Conservation (phyloP, 2,888 invertebrate genomes). For the Acanthacorydalis orientalis region DNA sequence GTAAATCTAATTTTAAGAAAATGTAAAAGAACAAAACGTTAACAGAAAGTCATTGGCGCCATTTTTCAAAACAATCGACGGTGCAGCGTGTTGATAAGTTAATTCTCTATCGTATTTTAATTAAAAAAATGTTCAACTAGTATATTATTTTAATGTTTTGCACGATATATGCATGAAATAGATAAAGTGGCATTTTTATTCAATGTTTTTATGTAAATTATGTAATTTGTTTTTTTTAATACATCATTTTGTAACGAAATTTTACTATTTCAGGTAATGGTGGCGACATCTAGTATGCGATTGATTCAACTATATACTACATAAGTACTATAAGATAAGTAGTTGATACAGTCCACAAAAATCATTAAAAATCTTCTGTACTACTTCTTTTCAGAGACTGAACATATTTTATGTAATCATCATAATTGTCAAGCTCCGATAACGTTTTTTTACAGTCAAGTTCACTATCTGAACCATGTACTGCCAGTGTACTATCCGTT, state of each 20-base stretch:
- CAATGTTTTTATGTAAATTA: not conserved
- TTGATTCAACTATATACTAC: too few relatives aligned
- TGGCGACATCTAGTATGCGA: too few relatives aligned
- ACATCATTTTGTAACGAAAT: too few relatives aligned
- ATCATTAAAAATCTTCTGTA: too few relatives aligned
- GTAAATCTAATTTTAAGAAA: not conserved
- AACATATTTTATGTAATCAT: too few relatives aligned
- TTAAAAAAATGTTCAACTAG: not conserved
- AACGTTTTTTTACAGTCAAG: not conserved
- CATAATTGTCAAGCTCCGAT: too few relatives aligned
- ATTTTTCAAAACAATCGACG: not conserved
- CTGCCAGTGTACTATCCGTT: slow-evolving; percentile 2
- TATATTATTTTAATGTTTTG: not conserved
- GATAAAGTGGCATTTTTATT: not conserved
- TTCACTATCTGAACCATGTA: not conserved
- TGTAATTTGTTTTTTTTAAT: not conserved
- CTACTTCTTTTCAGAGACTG: too few relatives aligned
- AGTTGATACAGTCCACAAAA: too few relatives aligned
- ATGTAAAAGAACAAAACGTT: not conserved
- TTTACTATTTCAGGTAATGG: too few relatives aligned
- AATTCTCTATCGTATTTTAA: not conserved
- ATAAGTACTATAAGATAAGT: too few relatives aligned
- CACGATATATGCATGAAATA: too few relatives aligned
- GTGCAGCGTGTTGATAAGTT: not conserved
- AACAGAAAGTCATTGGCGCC: not conserved